Percentiles rank a stretch among this genome's conserved stretches.
phyloP scores from a whole-genome alignment of 2,113 vertebrate genomes.

The Loxodonta africana region DNA sequence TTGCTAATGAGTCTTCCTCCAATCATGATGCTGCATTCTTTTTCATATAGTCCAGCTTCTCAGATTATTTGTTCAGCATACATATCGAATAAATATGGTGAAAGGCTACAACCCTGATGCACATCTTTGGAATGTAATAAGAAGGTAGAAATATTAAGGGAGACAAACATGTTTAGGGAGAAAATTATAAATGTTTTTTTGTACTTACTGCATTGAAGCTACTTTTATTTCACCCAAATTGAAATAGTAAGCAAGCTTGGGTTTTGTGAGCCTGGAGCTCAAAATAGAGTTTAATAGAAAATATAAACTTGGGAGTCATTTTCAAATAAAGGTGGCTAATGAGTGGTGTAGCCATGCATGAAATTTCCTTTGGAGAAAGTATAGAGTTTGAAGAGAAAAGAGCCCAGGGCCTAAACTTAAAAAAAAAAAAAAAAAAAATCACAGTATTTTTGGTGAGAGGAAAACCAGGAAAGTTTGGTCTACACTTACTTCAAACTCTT shows the following conservation, averaged over 20 bases:
- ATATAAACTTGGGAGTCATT: neutral
- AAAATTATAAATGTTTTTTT: neutral
- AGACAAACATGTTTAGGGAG: neutral
- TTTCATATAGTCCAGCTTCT: too few relatives aligned
- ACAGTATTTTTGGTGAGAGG: neutral
- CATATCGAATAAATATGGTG: too few relatives aligned
- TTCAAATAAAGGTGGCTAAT: neutral
- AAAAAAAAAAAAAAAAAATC: neutral
- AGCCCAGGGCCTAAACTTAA: neutral
- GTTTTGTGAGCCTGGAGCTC: neutral
- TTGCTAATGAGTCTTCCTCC: too few relatives aligned
- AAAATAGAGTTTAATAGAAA: neutral
- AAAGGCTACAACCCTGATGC: too few relatives aligned
- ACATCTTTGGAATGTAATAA: neutral
- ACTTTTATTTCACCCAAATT: neutral
- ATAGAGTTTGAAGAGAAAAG: constrained; percentile 5
- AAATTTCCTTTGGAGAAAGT: constrained; percentile 4
- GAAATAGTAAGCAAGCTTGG: neutral
- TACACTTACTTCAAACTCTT: neutral
- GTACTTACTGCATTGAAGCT: neutral
- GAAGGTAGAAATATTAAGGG: neutral
- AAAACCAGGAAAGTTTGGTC: neutral
- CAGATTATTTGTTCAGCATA: too few relatives aligned
- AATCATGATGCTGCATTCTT: too few relatives aligned
- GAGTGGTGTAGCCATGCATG: neutral